Conservation (phyloP, 64 coral and sea anemone genomes). For the Pachyseris speciosa region DNA sequence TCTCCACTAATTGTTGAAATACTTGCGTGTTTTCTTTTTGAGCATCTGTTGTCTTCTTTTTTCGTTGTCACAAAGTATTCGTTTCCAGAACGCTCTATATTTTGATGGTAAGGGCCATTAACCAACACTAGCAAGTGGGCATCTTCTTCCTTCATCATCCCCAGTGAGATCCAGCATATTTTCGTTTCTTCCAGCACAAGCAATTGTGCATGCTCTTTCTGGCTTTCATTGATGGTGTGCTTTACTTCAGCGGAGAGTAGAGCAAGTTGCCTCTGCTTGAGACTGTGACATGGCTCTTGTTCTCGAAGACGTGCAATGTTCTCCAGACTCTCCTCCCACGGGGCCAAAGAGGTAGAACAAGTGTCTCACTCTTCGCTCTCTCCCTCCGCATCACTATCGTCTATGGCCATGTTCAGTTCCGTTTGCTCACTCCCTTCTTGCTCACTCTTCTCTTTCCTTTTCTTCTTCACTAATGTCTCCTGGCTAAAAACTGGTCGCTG, state of each 20-base stretch:
- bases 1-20: neutral
- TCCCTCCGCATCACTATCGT: neutral
- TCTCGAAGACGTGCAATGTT: no score
- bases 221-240: neutral
- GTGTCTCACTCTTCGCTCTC: neutral
- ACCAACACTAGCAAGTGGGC: neutral
- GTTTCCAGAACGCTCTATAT: neutral
- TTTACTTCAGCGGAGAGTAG: neutral
- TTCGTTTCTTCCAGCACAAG: neutral
- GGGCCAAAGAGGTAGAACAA: neutral
- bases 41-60: neutral
- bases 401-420: neutral
- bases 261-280: neutral
- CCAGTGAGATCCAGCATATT: neutral
- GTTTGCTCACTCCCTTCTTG: neutral
- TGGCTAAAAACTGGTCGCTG: neutral
- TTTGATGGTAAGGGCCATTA: neutral
- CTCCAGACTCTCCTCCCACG: neutral
- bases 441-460: neutral
- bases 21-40: neutral
- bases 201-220: neutral
- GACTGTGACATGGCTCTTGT: neutral
- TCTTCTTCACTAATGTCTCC: neutral
- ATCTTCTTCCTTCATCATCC: neutral
- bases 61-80: neutral